Percentiles rank a stretch among this genome's conserved stretches.
Evolutionary conservation across 2,888 invertebrate species (phyloP).

Genomic region (Brachynemurus nebulosus): DNA sequence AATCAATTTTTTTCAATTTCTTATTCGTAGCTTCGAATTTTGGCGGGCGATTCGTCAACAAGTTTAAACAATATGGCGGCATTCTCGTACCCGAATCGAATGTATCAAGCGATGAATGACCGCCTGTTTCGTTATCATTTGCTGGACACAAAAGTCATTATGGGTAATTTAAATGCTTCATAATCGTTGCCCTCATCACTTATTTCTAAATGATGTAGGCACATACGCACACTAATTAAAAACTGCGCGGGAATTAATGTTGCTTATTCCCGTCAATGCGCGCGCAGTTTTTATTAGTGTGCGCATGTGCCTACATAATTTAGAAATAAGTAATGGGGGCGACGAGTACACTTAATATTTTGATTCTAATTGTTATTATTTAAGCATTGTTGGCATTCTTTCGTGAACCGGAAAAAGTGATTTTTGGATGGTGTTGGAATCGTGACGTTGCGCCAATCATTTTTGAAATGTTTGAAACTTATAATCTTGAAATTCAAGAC

Average conservation of each 20-base stretch:
- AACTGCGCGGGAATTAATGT: no score
- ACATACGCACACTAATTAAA: no score
- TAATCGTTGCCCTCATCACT: no score
- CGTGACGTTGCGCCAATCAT: conserved; percentile 6
- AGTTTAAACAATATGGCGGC: conserved; percentile 4
- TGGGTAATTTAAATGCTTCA: no score
- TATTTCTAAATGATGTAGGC: no score
- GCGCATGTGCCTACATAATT: no score
- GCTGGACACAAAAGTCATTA: conserved; percentile 3
- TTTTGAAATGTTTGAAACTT: conserved; percentile 8
- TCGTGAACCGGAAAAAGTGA: conserved; percentile 4
- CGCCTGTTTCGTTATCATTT: conserved; percentile 3
- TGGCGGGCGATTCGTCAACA: conserved; percentile 1
- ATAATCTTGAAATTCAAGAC: conserved; percentile 5
- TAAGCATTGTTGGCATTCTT: conserved; percentile 5
- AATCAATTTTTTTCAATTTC: no score
- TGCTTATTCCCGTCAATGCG: no score
- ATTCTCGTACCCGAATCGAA: conserved; percentile 6
- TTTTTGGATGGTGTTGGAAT: conserved; percentile 8
- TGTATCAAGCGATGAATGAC: conserved; percentile 2
- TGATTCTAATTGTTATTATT: background rate
- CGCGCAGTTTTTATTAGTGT: no score
- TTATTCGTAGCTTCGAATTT: conserved; percentile 5
- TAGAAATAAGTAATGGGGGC: no score
- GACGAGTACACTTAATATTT: no score